These are phyloP conservation scores for Papilio aristodemus DNA, from an alignment of 1,140 invertebrate species.

Conservation along the genomic window DNA sequence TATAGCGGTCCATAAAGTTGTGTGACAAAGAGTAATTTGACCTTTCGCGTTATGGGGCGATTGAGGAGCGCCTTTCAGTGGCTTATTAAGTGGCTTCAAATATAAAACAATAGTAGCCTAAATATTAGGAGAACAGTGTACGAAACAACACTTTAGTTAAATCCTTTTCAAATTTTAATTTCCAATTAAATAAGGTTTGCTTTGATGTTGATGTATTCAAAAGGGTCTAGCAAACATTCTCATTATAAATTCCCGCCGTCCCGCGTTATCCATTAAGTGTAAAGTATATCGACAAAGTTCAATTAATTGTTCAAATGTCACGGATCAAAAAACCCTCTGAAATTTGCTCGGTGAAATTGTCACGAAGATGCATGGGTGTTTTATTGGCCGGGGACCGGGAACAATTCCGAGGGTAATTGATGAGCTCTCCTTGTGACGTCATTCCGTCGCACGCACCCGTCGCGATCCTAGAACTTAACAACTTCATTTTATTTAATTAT, in stretches of 20 bases:
- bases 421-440: slow-evolving; percentile 21
- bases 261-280: not conserved
- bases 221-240: not conserved
- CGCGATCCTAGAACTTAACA: not conserved
- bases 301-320: slow-evolving; percentile 19
- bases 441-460: not conserved
- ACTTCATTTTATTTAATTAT: not conserved
- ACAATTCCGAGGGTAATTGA: slow-evolving; percentile 30
- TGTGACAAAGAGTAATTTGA: slow-evolving; percentile 56
- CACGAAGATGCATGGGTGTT: slow-evolving; percentile 12
- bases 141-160: not conserved
- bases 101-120: not conserved
- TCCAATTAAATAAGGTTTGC: too few relatives aligned
- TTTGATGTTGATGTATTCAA: too few relatives aligned
- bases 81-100: slow-evolving; percentile 11
- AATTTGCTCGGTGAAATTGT: slow-evolving; percentile 14
- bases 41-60: slow-evolving; percentile 52
- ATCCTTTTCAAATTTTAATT: too few relatives aligned
- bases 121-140: not conserved
- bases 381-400: slow-evolving; percentile 4
- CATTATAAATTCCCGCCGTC: not conserved
- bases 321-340: slow-evolving; percentile 5
- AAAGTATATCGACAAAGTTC: not conserved
- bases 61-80: slow-evolving; percentile 25
- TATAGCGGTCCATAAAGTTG: slow-evolving; percentile 59